A percentile compares a stretch with the other conserved stretches of the same genome.
Evolutionary conservation across 2,797 vertebrate genomes (phyloP).

Genomic region (Peromyscus eremicus): DNA sequence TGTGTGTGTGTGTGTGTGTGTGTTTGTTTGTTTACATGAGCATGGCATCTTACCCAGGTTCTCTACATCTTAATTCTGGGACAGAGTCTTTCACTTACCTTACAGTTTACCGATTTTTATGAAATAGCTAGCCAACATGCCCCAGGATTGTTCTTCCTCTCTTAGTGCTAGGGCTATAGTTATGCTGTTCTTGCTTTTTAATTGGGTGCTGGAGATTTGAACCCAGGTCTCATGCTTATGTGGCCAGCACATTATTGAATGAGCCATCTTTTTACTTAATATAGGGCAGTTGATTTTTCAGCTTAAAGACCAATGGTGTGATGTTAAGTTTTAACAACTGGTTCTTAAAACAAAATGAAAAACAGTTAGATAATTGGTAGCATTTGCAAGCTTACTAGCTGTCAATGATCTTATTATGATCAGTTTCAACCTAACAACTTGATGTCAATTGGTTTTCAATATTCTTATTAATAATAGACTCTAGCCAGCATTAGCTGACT

Average conservation of each 20-base stretch:
- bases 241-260: background rate
- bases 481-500: background rate
- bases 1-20: background rate
- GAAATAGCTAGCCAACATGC: background rate
- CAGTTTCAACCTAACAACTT: background rate
- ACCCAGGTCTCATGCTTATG: too few relatives aligned
- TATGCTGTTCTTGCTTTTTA: background rate
- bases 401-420: background rate
- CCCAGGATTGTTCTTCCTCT: too few relatives aligned
- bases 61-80: background rate
- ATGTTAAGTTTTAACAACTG: constrained; percentile 35
- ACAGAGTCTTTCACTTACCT: background rate
- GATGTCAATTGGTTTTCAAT: background rate
- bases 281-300: background rate
- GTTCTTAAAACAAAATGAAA: background rate
- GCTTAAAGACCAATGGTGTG: background rate
- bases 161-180: background rate
- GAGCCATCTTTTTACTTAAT: background rate
- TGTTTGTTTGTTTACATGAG: background rate
- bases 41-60: background rate
- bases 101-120: background rate
- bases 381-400: background rate
- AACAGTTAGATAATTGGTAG: background rate
- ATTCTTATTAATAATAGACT: background rate
- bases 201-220: background rate